Conservation (phyloP, 2,888 invertebrate species). For the Drosophila greeni region DNA sequence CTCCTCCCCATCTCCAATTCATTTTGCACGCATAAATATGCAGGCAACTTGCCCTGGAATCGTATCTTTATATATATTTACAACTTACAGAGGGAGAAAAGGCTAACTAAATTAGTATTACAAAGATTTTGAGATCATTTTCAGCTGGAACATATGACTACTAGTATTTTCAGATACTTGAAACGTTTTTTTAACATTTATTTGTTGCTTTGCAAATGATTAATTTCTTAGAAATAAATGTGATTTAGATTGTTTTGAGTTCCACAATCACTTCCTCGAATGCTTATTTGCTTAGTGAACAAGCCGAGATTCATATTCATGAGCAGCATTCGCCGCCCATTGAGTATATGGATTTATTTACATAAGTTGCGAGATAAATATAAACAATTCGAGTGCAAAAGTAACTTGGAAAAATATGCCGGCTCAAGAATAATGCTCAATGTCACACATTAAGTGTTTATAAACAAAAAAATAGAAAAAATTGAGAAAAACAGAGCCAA, state of each 20-base stretch:
- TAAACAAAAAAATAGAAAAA: slow-evolving; percentile 45
- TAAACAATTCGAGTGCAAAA: slow-evolving; percentile 52
- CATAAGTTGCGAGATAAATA: slow-evolving; percentile 25
- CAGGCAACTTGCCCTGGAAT: slow-evolving; percentile 27
- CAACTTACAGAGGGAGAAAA: background rate
- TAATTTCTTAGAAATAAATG: background rate
- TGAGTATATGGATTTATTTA: slow-evolving; percentile 35
- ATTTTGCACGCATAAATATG: slow-evolving; percentile 29
- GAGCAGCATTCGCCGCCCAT: slow-evolving; percentile 4
- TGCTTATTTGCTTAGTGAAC: slow-evolving; percentile 6
- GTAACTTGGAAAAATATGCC: slow-evolving; percentile 43
- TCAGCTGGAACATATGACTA: background rate
- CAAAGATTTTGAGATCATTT: background rate
- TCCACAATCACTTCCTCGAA: background rate
- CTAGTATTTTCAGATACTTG: background rate
- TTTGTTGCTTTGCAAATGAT: background rate
- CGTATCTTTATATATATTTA: slow-evolving; percentile 18
- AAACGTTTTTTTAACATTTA: background rate
- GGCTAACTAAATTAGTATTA: no score
- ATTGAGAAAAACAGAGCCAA: slow-evolving; percentile 48
- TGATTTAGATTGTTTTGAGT: background rate
- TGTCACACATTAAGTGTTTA: slow-evolving; percentile 58
- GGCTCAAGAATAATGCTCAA: slow-evolving; percentile 24
- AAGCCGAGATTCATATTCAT: slow-evolving; percentile 20
- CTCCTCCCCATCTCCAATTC: slow-evolving; percentile 1